Evolutionary conservation across 1,140 invertebrate species (phyloP).

Genomic region (Stegodyphus mimosarum): DNA sequence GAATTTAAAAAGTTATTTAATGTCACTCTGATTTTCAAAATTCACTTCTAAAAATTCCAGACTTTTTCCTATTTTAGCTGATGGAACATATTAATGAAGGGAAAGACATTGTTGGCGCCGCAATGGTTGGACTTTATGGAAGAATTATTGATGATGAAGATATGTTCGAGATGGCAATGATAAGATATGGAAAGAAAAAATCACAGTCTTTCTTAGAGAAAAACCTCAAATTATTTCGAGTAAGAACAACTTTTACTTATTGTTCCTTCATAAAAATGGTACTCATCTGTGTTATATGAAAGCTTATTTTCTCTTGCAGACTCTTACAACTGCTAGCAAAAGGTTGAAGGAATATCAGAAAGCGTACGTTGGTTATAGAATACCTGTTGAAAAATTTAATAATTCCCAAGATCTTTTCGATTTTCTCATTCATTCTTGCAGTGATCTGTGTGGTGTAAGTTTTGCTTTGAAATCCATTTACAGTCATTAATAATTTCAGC

Average conservation of each 20-base stretch:
- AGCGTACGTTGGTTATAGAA: not conserved
- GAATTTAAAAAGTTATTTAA: no score
- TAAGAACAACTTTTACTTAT: not conserved
- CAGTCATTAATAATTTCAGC: no score
- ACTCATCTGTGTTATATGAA: not conserved
- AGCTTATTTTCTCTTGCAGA: not conserved
- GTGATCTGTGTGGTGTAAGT: not conserved
- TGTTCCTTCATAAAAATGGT: not conserved
- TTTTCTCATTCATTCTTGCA: not conserved
- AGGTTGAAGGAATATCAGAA: not conserved
- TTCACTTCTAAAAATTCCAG: no score
- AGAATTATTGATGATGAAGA: conserved; percentile 66
- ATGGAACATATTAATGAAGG: not conserved
- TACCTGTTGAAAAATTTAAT: not conserved
- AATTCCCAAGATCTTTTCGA: not conserved
- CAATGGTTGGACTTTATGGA: conserved; percentile 79
- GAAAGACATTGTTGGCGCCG: conserved; percentile 73
- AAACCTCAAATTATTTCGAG: not conserved
- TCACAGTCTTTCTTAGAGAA: not conserved
- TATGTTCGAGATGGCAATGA: conserved; percentile 65
- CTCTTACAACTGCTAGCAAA: not conserved
- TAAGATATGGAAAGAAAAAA: conserved; percentile 53
- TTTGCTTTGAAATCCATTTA: no score
- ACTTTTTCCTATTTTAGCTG: not conserved
- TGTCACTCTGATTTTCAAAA: no score